Evolutionary conservation across 2,888 invertebrate species (phyloP), one percentile per base, ranked within the genome.

Genomic region (Dichetophora obliterata): DNA sequence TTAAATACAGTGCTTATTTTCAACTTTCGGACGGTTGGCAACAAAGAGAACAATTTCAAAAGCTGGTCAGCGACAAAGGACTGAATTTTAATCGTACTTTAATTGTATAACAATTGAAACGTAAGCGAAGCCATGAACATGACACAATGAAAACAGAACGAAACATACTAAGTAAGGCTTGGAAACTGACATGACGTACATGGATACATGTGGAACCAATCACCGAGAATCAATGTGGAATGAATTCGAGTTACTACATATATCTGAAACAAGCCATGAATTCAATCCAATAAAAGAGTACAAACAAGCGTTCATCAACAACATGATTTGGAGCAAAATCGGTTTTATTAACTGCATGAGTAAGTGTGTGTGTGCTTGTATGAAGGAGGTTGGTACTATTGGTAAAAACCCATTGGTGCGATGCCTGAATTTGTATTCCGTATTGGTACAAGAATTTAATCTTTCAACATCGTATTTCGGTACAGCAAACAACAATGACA

Each of bases 261-360:
- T 43, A 43, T 14, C 9, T 43, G 14, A 43, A 43, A 43, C 19
- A 24, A 22, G 57, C 57, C 3, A 14, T 6, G 14, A 59, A 27
- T 59, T 27, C 24, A 24, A 59, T 59, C 57, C 57, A 37, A 34
- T 9, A 19, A 37, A 37, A 5, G 37, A 34, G 43, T n/a, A 66
- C 31, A 65, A 66, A 66, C 31, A 65, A 66, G 22, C 43, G 66
- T 37, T 43, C 66, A 37, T 66, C 66, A 66, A 43, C 37, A 27
- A 27, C 59, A 59, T 22, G 66, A 22, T 66, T 31, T 22, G 19
- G 57, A 59, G 27, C 4, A 27, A 9, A 9, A 24, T 22, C 5
- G n/a, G 57, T 19, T 22, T 59, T 14, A 1, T 24, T 19, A 16
- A 34, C 3, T 34, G 65, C n/a, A n/a, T 16, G 65, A 24, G 19